Evolutionary conservation across 2,888 invertebrate genomes (phyloP), one percentile per base, ranked within the genome.

Genomic region (Heteromurus nitidus): DNA sequence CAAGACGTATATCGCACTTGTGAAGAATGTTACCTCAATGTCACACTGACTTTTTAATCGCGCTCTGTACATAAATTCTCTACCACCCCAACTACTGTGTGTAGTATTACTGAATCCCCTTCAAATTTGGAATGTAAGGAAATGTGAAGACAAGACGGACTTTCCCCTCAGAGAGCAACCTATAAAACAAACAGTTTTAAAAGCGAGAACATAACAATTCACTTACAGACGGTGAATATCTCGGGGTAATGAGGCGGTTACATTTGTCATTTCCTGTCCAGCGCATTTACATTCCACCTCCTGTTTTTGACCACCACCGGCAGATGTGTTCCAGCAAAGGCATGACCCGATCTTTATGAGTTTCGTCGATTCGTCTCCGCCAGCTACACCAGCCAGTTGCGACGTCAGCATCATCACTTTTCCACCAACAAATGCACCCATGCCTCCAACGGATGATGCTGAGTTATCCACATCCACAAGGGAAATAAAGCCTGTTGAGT

Each of bases 201-300:
- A n/a, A n/a, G n/a, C n/a, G n/a, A n/a, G n/a, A n/a, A n/a, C n/a
- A n/a, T n/a, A n/a, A n/a, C n/a, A n/a, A 13, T 3, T 22, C 20
- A 74, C 84, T 84, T 80, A 85, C 86, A 86, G 55, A 18, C 86
- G 75, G 55, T 84, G 82, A 47, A 86, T 82, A 69, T 85, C 79
- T 3, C 69, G 42, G 22, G 82, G 84, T 68, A 83, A 79, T 53
- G 69, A 50, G 18, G 36, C 55, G 28, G 26, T 42, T 20, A 84
- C 65, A 26, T 75, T 76, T 16, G 79, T 84, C 69, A 84, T 79
- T 47, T 76, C 70, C 30, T 53, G 50, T 67, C 84, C 83, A 18
- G 84, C 82, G 64, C 86, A 86, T 73, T 82, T 84, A 69, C 86
- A 86, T 60, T 85, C 86, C 1, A 86, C 83, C 70, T 86, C 86